A percentile compares a stretch with the other conserved stretches of the same genome.
phyloP scores from a whole-genome alignment of 2,797 vertebrate genomes.

The Pseudochromis fuscus region DNA sequence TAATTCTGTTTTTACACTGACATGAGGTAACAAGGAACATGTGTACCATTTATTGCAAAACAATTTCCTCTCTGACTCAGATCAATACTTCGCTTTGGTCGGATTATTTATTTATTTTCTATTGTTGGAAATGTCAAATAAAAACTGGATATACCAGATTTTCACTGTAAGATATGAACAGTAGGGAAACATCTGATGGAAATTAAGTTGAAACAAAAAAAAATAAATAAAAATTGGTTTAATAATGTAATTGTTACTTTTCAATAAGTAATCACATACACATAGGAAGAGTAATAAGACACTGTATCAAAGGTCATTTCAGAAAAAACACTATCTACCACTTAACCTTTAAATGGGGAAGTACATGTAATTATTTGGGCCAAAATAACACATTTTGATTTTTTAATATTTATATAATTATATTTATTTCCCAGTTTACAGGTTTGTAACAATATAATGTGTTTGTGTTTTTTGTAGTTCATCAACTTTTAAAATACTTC shows the following conservation, averaged over 20 bases:
- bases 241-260: conserved; percentile 16
- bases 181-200: background rate
- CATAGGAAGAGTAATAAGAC: conserved; percentile 12
- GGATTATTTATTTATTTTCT: conserved; percentile 58
- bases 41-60: conserved; percentile 72
- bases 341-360: too few relatives aligned
- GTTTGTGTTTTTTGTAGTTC: too few relatives aligned
- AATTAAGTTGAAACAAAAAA: background rate
- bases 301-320: conserved; percentile 7
- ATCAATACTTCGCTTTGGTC: conserved; percentile 59
- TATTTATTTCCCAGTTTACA: too few relatives aligned
- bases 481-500: too few relatives aligned
- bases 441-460: too few relatives aligned
- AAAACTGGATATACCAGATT: conserved; percentile 50
- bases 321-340: background rate
- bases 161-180: conserved; percentile 30
- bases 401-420: too few relatives aligned
- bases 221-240: background rate
- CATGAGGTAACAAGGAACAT: conserved; percentile 75
- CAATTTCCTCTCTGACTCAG: conserved; percentile 60
- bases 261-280: conserved; percentile 1
- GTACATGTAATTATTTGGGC: too few relatives aligned
- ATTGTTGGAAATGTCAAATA: conserved; percentile 61
- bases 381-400: too few relatives aligned
- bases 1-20: conserved; percentile 66